These are phyloP conservation scores for Psettodes erumei DNA, from an alignment of 2,113 vertebrate species.

Conservation along the genomic window DNA sequence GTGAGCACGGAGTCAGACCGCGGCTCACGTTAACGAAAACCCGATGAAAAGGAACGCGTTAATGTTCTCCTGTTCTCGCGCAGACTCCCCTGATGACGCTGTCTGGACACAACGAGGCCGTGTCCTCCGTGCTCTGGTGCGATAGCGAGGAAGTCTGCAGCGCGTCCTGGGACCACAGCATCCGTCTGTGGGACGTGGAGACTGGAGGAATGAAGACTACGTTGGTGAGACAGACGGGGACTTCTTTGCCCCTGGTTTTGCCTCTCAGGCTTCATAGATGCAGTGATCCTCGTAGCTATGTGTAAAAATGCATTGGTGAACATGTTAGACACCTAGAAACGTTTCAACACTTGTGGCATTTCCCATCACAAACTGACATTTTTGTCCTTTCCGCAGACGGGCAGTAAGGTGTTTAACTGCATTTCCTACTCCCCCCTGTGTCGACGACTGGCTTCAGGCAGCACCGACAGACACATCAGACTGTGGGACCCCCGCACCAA, in stretches of 20 bases:
- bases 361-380: not conserved
- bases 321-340: not conserved
- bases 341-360: not conserved
- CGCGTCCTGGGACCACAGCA: slow-evolving; percentile 97
- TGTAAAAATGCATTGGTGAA: not conserved
- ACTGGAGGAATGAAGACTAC: slow-evolving; percentile 89
- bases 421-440: slow-evolving; percentile 93
- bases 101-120: slow-evolving; percentile 93
- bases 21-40: too few relatives aligned
- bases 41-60: not conserved
- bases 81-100: slow-evolving; percentile 95
- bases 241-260: too few relatives aligned
- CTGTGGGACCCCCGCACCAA: slow-evolving; percentile 96
- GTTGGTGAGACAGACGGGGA: slow-evolving; percentile 90
- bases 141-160: slow-evolving; percentile 94
- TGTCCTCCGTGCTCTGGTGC: slow-evolving; percentile 94
- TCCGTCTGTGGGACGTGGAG: slow-evolving; percentile 93
- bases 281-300: not conserved
- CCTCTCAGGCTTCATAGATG: too few relatives aligned
- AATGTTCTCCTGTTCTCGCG: not conserved
- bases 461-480: slow-evolving; percentile 93
- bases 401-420: slow-evolving; percentile 97
- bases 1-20: slow-evolving; percentile 69
- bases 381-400: slow-evolving; percentile 82
- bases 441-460: slow-evolving; percentile 93